phyloP scores from a whole-genome alignment of 1,140 invertebrate species.

The Daktulosphaira vitifoliae region DNA sequence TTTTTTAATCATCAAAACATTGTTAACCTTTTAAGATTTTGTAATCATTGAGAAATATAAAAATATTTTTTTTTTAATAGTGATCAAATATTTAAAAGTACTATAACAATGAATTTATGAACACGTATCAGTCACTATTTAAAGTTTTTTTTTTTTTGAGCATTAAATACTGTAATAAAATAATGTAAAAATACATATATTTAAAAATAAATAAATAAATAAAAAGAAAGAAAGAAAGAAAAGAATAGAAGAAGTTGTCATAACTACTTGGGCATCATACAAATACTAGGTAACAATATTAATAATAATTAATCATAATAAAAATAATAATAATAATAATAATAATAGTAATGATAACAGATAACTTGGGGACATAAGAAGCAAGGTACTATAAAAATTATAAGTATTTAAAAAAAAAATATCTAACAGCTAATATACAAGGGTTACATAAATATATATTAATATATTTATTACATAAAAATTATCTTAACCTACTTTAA shows the following conservation, averaged over 20 bases:
- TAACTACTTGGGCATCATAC: slow-evolving; percentile 11
- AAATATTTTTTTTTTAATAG: neutral
- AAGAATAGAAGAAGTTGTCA: slow-evolving; percentile 1
- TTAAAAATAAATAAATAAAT: too few relatives aligned
- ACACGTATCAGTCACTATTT: slow-evolving; percentile 30
- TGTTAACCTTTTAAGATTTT: neutral
- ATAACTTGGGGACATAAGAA: neutral
- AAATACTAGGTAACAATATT: slow-evolving; percentile 20
- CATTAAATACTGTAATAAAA: slow-evolving; percentile 11
- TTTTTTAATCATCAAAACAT: neutral
- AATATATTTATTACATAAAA: too few relatives aligned
- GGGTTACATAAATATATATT: too few relatives aligned
- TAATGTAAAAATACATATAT: neutral
- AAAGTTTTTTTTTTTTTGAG: slow-evolving; percentile 14
- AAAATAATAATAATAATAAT: slow-evolving; percentile 8
- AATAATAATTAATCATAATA: slow-evolving; percentile 15
- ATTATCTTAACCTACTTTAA: too few relatives aligned
- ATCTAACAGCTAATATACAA: slow-evolving; percentile 30
- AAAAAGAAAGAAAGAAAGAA: slow-evolving; percentile 5
- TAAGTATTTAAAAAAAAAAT: slow-evolving; percentile 33
- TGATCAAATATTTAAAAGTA: neutral
- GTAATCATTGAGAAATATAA: neutral
- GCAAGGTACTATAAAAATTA: slow-evolving; percentile 5
- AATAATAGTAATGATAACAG: slow-evolving; percentile 17
- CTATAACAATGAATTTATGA: slow-evolving; percentile 6